phyloP scores from a whole-genome alignment of 2,888 invertebrate genomes.

The Taenaris catops region DNA sequence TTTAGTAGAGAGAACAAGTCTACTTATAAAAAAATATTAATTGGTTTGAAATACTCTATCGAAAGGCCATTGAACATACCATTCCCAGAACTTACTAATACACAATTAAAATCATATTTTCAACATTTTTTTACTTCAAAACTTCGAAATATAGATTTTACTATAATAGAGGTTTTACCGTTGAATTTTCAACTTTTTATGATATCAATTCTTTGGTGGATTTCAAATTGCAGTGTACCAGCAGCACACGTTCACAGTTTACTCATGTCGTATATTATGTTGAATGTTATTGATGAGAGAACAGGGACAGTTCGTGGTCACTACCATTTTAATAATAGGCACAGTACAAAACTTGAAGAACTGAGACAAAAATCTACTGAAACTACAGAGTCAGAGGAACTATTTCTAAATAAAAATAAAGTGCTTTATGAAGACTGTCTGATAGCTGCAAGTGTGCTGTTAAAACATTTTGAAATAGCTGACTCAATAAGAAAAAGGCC shows the following conservation, averaged over 20 bases:
- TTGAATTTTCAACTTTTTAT: conserved; percentile 80
- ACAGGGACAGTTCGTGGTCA: conserved; percentile 76
- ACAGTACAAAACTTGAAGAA: conserved; percentile 51
- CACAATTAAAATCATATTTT: conserved; percentile 54
- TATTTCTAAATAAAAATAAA: conserved; percentile 64
- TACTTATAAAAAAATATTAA: conserved; percentile 42
- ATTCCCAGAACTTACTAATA: conserved; percentile 40
- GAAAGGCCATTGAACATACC: conserved; percentile 36
- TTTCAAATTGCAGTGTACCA: conserved; percentile 53
- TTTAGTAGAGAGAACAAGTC: conserved; percentile 49
- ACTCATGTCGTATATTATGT: conserved; percentile 76
- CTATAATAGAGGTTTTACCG: conserved; percentile 66
- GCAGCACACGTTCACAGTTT: conserved; percentile 77
- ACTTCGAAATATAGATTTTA: conserved; percentile 48
- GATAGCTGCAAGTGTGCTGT: conserved; percentile 76
- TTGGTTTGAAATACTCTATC: conserved; percentile 41
- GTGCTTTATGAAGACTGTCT: conserved; percentile 80
- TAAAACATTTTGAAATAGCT: conserved; percentile 80
- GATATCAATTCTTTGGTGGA: conserved; percentile 81
- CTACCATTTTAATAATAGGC: conserved; percentile 64
- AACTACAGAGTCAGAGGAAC: conserved; percentile 31
- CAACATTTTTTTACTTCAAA: conserved; percentile 63
- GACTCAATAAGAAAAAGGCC: conserved; percentile 70
- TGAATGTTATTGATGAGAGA: conserved; percentile 79
- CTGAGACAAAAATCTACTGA: conserved; percentile 33